Evolutionary conservation across 2,888 invertebrate genomes (phyloP).

Genomic region (Cosmorhoe ocellata): DNA sequence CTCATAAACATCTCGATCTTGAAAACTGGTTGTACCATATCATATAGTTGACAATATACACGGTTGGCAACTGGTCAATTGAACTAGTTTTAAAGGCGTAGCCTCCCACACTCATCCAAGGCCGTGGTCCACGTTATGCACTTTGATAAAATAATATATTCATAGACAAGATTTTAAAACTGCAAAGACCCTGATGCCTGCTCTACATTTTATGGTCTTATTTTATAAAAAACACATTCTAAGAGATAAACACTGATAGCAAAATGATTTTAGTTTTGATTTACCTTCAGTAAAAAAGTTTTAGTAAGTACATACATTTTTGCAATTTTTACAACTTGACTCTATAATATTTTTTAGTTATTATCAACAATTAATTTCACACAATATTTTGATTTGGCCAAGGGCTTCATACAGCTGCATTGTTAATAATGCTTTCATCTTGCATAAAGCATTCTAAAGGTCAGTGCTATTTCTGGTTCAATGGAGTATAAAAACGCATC

Average conservation of each 20-base stretch:
- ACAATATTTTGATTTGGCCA: too few species aligned
- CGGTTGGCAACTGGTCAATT: conserved; percentile 37
- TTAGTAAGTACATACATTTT: too few species aligned
- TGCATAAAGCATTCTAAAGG: conserved; percentile 42
- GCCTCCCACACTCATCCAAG: conserved; percentile 35
- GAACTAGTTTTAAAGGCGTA: conserved; percentile 40
- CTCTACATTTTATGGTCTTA: too few species aligned
- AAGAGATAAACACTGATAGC: too few species aligned
- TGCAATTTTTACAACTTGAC: too few species aligned
- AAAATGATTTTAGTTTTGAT: too few species aligned
- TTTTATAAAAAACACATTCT: too few species aligned
- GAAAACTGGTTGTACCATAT: conserved; percentile 24
- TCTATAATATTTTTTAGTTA: too few species aligned
- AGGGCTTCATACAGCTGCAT: too few species aligned
- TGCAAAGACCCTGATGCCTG: too few species aligned
- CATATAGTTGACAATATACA: conserved; percentile 16
- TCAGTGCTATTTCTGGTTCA: conserved; percentile 45
- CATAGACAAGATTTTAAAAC: not conserved
- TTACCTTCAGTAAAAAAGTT: too few species aligned
- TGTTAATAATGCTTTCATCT: conserved; percentile 10
- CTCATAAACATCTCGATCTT: conserved; percentile 16
- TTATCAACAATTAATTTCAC: too few species aligned
- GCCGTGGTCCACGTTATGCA: conserved; percentile 38
- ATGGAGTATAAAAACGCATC: conserved; percentile 44
- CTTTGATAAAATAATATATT: conserved; percentile 31